These are phyloP conservation scores for Anadara kagoshimensis DNA, from an alignment of 1,140 invertebrate genomes.

Conservation along the genomic window DNA sequence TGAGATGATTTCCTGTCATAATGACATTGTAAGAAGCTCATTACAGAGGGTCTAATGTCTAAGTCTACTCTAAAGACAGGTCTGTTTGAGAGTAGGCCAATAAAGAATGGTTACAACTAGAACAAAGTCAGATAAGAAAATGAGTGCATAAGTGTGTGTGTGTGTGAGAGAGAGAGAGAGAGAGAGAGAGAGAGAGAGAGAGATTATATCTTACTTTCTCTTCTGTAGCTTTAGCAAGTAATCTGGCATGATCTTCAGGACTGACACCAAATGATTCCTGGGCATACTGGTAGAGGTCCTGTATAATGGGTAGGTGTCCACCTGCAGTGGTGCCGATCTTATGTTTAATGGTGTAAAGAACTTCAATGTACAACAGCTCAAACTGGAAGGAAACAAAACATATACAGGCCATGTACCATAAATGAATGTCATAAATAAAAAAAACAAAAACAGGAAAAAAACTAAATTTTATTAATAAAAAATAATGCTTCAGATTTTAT, in stretches of 20 bases:
- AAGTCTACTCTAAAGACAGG: no score
- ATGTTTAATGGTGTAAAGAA: constrained; percentile 95
- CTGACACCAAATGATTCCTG: constrained; percentile 89
- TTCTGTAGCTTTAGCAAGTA: constrained; percentile 88
- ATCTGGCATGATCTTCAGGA: constrained; percentile 86
- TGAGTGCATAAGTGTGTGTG: neutral
- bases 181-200: neutral
- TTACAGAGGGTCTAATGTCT: no score
- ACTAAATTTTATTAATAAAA: no score
- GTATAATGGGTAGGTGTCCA: constrained; percentile 81
- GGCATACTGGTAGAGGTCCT: constrained; percentile 90
- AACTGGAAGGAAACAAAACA: constrained; percentile 53
- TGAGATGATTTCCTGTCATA: no score
- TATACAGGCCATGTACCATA: no score
- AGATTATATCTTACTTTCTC: constrained; percentile 86
- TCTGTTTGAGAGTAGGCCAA: no score
- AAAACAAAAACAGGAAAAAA: no score
- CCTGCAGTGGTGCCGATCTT: constrained; percentile 85
- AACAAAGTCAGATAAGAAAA: no score
- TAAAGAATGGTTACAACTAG: no score
- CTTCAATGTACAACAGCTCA: constrained; percentile 93
- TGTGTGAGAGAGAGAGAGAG: neutral
- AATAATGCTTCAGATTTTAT: no score
- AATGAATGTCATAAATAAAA: no score
- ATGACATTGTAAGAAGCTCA: no score